These are phyloP conservation scores for Epicampocera succincta DNA, from an alignment of 2,888 invertebrate species.

Conservation along the genomic window DNA sequence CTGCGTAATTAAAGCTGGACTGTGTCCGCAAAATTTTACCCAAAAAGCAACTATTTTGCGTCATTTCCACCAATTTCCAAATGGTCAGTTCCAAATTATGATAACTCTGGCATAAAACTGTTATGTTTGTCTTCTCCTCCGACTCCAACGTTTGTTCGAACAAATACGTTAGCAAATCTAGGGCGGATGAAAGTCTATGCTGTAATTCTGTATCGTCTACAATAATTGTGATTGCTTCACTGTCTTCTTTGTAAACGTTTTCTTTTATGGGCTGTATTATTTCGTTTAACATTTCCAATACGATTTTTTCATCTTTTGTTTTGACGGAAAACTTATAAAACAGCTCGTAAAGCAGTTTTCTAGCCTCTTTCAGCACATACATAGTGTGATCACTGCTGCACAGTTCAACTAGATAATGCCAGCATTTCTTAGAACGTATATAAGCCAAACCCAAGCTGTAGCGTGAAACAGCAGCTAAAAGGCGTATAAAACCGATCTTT, in stretches of 20 bases:
- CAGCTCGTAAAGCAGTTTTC: slow-evolving; percentile 85
- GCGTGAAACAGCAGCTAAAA: slow-evolving; percentile 84
- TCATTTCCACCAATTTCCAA: slow-evolving; percentile 80
- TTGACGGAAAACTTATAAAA: slow-evolving; percentile 82
- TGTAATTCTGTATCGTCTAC: slow-evolving; percentile 83
- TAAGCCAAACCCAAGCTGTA: slow-evolving; percentile 86
- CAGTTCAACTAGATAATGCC: slow-evolving; percentile 86
- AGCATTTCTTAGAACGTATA: slow-evolving; percentile 85
- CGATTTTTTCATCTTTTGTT: slow-evolving; percentile 82
- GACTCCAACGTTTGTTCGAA: slow-evolving; percentile 83
- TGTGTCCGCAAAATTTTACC: slow-evolving; percentile 76
- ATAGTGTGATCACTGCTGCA: slow-evolving; percentile 87
- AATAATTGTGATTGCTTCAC: slow-evolving; percentile 76
- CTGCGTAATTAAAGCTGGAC: slow-evolving; percentile 77
- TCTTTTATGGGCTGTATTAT: slow-evolving; percentile 85
- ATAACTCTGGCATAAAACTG: slow-evolving; percentile 78
- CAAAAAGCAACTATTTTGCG: slow-evolving; percentile 78
- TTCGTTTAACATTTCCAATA: slow-evolving; percentile 83
- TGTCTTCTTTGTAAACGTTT: slow-evolving; percentile 82
- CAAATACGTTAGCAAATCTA: slow-evolving; percentile 84
- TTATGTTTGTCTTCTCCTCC: slow-evolving; percentile 78
- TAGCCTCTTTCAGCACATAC: slow-evolving; percentile 87
- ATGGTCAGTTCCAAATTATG: slow-evolving; percentile 77
- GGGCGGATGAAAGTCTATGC: slow-evolving; percentile 83
- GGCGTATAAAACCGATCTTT: slow-evolving; percentile 86